These are phyloP conservation scores for Mustela nigripes DNA, from an alignment of 2,113 vertebrate genomes.

Conservation along the genomic window DNA sequence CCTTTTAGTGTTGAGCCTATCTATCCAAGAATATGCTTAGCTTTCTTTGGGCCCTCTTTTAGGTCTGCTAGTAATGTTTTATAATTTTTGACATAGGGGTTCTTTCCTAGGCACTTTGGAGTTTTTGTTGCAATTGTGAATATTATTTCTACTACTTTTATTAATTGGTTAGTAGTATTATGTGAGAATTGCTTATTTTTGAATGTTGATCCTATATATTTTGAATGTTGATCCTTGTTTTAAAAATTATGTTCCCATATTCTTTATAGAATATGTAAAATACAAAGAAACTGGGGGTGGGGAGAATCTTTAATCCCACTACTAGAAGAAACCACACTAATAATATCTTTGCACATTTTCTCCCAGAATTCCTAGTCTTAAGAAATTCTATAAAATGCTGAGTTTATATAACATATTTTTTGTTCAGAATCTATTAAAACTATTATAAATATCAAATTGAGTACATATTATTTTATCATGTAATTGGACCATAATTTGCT, in stretches of 20 bases:
- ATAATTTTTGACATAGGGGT: background rate
- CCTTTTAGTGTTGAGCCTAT: background rate
- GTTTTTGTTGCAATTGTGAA: background rate
- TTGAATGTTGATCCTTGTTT: background rate
- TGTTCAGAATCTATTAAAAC: background rate
- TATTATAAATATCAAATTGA: background rate
- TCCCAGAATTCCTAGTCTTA: background rate
- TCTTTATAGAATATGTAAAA: background rate
- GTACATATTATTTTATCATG: background rate
- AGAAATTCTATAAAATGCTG: background rate
- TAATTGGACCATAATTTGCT: background rate
- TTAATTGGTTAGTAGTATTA: background rate
- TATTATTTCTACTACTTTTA: background rate
- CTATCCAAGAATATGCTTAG: background rate
- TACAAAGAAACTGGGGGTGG: background rate
- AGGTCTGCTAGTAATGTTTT: background rate
- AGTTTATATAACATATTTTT: background rate
- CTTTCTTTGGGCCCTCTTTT: background rate
- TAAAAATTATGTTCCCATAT: background rate
- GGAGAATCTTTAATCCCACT: background rate
- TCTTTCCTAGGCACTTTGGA: background rate
- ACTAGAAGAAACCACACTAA: background rate
- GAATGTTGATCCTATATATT: background rate
- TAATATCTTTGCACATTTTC: background rate
- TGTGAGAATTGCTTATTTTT: background rate